phyloP scores from a whole-genome alignment of 2,113 vertebrate genomes.

The Ciconia maguari region DNA sequence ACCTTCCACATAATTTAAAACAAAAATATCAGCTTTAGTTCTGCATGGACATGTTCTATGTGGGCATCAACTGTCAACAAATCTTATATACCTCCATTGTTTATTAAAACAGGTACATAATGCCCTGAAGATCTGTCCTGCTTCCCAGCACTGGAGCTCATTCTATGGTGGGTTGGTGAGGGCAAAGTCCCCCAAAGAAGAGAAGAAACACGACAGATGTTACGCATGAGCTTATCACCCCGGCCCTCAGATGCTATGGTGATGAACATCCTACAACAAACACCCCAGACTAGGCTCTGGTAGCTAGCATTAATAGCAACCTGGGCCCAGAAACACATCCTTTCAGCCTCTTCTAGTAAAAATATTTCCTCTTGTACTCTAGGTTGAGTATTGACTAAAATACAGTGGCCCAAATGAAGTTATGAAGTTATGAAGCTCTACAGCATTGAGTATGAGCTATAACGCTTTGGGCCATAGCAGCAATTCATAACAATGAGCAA shows the following conservation, averaged over 20 bases:
- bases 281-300: background rate
- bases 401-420: background rate
- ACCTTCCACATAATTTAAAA: background rate
- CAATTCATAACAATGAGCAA: conserved; percentile 53
- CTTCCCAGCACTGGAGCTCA: background rate
- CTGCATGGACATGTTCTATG: background rate
- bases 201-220: background rate
- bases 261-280: background rate
- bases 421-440: background rate
- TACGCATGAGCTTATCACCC: background rate
- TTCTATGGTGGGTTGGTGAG: background rate
- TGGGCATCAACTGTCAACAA: background rate
- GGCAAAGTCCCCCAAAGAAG: background rate
- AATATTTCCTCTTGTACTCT: background rate
- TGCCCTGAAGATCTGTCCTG: background rate
- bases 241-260: background rate
- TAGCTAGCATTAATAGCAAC: background rate
- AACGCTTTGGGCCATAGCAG: background rate
- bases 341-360: background rate
- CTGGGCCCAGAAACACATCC: background rate
- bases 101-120: background rate
- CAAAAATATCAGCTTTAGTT: background rate
- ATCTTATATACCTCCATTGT: background rate
- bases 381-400: background rate
- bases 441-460: background rate